Evolutionary conservation across 1,140 invertebrate species (phyloP), one percentile per base, ranked within the genome.

Genomic region (Orussus abietinus): DNA sequence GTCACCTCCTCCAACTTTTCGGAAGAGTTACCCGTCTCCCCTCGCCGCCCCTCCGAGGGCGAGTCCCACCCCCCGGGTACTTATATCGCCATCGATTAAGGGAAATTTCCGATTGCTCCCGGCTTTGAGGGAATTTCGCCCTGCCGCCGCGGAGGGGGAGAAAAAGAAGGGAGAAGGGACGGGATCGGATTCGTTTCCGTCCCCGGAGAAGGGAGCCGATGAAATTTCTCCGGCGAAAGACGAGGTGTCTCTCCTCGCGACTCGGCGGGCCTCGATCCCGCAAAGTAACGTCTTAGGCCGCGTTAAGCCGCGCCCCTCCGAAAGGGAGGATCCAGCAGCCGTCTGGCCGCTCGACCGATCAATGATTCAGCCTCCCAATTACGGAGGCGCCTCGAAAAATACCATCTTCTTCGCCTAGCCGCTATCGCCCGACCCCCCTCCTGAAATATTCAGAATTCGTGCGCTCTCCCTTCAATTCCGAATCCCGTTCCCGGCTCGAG

Each of bases 321-420:
- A 35, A 20, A 35, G 25, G 33, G 20, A 35, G 25, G 20, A 35
- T 35, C 33, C 25, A 9, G 6, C 57, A 63, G 55, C 59, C 52
- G 54, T 62, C 56, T 57, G 44, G 45, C 50, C 48, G 45, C 51
- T n/a, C 50, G 44, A 36, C 55, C 62, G 64, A 65, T 65, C 62
- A 62, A 65, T 65, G 61, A 65, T 65, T 65, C 59, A 64, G 53
- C 60, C 53, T 47, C 45, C 55, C 59, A 65, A 64, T 65, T 65
- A 65, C 55, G 30, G 37, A 53, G 51, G 57, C 53, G 50, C 49
- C 56, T 56, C 54, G 55, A 61, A 59, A 59, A 61, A 61, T 57
- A 55, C 52, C 45, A 48, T 44, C 44, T 41, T 42, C 25, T 29
- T 29, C 35, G 29, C 10, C 53, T 19, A 18, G 4, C n/a, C 37